A percentile compares a stretch with the other conserved stretches of the same genome.
Conservation (phyloP, 2,888 invertebrate genomes). For the Scaeva pyrastri region DNA sequence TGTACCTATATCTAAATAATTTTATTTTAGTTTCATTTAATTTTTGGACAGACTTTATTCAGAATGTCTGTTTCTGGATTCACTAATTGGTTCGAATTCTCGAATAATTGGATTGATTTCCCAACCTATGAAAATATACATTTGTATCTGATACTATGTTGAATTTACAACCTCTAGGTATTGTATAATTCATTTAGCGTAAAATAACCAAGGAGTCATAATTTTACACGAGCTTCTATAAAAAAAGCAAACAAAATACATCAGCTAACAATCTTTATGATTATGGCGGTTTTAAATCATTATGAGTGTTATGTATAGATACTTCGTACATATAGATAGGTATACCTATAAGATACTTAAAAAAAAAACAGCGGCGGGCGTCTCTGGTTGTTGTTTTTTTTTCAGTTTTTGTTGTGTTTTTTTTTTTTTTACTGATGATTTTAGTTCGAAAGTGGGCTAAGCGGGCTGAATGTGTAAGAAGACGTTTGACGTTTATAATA, state of each 20-base stretch:
- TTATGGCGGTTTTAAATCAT: slow-evolving; percentile 75
- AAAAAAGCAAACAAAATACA: slow-evolving; percentile 56
- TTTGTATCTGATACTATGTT: not conserved
- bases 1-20: too few species aligned
- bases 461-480: slow-evolving; percentile 32
- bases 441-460: slow-evolving; percentile 16
- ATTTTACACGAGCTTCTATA: slow-evolving; percentile 32
- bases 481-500: slow-evolving; percentile 73
- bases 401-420: too few species aligned
- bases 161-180: slow-evolving; percentile 6
- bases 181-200: slow-evolving; percentile 64
- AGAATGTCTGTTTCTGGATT: too few species aligned
- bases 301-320: slow-evolving; percentile 37
- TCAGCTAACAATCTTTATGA: slow-evolving; percentile 72
- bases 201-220: slow-evolving; percentile 37
- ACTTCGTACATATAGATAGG: slow-evolving; percentile 23
- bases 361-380: slow-evolving; percentile 36
- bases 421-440: not conserved
- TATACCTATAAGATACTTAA: not conserved
- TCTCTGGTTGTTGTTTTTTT: slow-evolving; percentile 6
- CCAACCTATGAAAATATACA: too few species aligned
- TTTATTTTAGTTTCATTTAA: too few species aligned
- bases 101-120: too few species aligned
- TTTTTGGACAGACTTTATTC: too few species aligned
- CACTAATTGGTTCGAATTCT: too few species aligned